Conservation (phyloP, 2,888 invertebrate genomes). For the Latheticus oryzae region DNA sequence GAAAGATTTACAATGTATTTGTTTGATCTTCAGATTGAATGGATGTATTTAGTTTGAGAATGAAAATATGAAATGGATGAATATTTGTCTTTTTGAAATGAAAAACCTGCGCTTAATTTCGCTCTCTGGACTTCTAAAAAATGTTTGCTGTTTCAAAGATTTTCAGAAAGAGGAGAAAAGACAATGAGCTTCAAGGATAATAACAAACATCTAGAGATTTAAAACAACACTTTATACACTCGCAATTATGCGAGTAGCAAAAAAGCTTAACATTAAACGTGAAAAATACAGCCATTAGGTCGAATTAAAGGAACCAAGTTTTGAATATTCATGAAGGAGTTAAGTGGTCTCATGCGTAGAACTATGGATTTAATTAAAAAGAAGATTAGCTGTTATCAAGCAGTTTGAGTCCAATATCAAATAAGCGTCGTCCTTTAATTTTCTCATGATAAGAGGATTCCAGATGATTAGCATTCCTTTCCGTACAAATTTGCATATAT, state of each 20-base stretch:
- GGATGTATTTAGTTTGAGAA: constrained; percentile 7
- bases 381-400: constrained; percentile 36
- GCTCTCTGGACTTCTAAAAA: constrained; percentile 4
- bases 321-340: constrained; percentile 31
- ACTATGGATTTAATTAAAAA: constrained; percentile 39
- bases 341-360: constrained; percentile 33
- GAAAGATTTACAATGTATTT: too few species aligned
- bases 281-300: constrained; percentile 9
- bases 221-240: neutral
- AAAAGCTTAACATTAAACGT: neutral
- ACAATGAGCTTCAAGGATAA: neutral
- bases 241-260: neutral
- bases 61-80: neutral
- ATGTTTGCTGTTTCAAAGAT: constrained; percentile 3
- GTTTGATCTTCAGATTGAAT: constrained; percentile 20
- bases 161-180: too few species aligned
- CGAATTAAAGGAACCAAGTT: constrained; percentile 14
- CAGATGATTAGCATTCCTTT: constrained; percentile 29
- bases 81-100: constrained; percentile 7
- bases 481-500: constrained; percentile 20
- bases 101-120: constrained; percentile 8
- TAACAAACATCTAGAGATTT: neutral
- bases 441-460: constrained; percentile 21
- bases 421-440: constrained; percentile 17
- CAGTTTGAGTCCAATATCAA: constrained; percentile 30